Conservation (phyloP, 2,888 invertebrate genomes). For the Eilema caniola region DNA sequence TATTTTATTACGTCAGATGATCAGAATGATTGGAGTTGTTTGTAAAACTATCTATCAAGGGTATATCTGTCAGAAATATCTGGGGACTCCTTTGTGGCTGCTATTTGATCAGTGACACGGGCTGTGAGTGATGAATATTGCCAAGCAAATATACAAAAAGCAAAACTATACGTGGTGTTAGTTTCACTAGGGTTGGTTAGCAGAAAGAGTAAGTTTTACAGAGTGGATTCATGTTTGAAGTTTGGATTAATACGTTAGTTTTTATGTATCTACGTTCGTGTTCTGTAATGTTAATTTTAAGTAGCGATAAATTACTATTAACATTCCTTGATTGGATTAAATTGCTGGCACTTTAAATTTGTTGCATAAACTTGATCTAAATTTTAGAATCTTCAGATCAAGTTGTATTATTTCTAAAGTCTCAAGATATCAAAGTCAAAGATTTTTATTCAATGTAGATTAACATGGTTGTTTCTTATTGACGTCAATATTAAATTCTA, state of each 20-base stretch:
- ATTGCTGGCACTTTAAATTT: not conserved
- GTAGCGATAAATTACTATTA: not conserved
- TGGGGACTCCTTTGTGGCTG: slow-evolving; percentile 83
- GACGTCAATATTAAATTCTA: too few relatives aligned
- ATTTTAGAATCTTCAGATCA: not conserved
- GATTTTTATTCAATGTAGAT: too few relatives aligned
- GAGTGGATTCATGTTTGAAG: slow-evolving; percentile 54
- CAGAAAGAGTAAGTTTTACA: slow-evolving; percentile 56
- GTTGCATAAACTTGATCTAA: not conserved
- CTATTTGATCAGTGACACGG: slow-evolving; percentile 85
- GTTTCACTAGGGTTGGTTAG: slow-evolving; percentile 79
- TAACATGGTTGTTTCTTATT: too few relatives aligned
- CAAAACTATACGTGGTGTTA: slow-evolving; percentile 84
- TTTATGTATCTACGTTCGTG: not conserved
- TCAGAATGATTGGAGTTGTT: slow-evolving; percentile 69
- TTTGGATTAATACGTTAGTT: slow-evolving; percentile 11
- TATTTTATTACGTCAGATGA: slow-evolving; percentile 53
- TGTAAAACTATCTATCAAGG: slow-evolving; percentile 80
- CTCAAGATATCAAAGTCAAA: too few relatives aligned
- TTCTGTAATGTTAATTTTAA: not conserved
- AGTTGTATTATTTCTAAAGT: not conserved
- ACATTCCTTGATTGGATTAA: not conserved
- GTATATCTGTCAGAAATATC: slow-evolving; percentile 82
- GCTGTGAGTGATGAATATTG: slow-evolving; percentile 87
- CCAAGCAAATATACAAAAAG: slow-evolving; percentile 86